These are phyloP conservation scores for Cromileptes altivelis DNA, from an alignment of 2,113 vertebrate species.

Conservation along the genomic window DNA sequence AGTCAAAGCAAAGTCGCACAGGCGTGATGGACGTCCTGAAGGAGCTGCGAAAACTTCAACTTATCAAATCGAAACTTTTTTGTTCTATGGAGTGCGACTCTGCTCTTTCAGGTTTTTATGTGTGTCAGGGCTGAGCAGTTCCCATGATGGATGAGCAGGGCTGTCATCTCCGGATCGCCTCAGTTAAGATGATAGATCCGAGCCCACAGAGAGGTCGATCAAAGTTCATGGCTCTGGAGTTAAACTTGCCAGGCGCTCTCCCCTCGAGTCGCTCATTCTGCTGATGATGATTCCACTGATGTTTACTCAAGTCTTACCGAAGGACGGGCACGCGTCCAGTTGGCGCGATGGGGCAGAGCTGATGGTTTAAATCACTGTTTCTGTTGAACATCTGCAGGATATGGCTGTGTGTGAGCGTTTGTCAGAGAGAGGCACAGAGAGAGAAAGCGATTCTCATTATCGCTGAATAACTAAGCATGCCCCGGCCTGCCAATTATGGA, in stretches of 20 bases:
- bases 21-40: conserved; percentile 23
- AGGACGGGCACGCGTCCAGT: conserved; percentile 4
- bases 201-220: conserved; percentile 55
- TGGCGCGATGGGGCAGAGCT: conserved; percentile 4
- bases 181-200: conserved; percentile 73
- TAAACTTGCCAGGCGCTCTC: conserved; percentile 25
- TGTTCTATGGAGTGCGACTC: conserved; percentile 42
- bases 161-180: conserved; percentile 59
- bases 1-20: conserved; percentile 63
- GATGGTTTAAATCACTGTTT: conserved; percentile 23
- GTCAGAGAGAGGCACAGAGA: background rate
- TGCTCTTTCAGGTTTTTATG: conserved; percentile 48
- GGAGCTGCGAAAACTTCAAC: background rate
- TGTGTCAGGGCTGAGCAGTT: conserved; percentile 54
- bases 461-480: conserved; percentile 76
- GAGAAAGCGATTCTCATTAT: conserved; percentile 68
- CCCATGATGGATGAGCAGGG: conserved; percentile 56
- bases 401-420: background rate
- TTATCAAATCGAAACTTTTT: conserved; percentile 18
- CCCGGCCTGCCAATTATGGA: conserved; percentile 71
- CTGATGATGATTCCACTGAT: background rate
- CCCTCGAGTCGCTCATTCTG: conserved; percentile 23
- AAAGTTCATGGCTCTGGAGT: conserved; percentile 61
- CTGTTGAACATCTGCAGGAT: conserved; percentile 34
- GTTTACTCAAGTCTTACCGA: conserved; percentile 13